phyloP scores from a whole-genome alignment of 2,113 vertebrate species.

The Condylura cristata region DNA sequence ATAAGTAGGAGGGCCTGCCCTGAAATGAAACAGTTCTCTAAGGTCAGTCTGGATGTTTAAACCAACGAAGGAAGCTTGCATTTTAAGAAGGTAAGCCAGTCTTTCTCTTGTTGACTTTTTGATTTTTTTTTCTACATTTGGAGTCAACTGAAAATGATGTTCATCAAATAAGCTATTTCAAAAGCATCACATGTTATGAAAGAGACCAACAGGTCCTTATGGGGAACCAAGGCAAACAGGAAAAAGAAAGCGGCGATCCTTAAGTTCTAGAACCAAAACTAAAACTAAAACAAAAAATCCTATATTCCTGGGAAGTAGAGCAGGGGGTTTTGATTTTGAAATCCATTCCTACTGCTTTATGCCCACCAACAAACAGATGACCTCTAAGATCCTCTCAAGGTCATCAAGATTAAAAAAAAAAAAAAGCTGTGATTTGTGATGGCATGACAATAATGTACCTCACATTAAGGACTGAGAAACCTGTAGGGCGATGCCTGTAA shows the following conservation, averaged over 20 bases:
- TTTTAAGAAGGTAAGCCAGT: neutral
- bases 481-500: neutral
- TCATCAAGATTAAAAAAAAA: neutral
- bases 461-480: neutral
- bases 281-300: no score
- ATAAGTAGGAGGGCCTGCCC: neutral
- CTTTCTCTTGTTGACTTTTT: neutral
- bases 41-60: neutral
- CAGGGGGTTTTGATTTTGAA: no score
- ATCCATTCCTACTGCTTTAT: neutral
- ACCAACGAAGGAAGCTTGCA: neutral
- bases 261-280: neutral
- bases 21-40: neutral
- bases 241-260: neutral
- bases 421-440: neutral
- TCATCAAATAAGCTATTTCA: neutral
- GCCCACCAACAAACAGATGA: neutral
- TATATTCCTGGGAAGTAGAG: neutral
- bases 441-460: neutral
- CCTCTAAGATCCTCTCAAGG: neutral
- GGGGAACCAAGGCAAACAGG: neutral
- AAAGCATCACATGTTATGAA: neutral
- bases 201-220: neutral
- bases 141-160: neutral
- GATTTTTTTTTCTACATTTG: neutral